phyloP scores from a whole-genome alignment of 1,140 invertebrate species.

The Drosophila albomicans region DNA sequence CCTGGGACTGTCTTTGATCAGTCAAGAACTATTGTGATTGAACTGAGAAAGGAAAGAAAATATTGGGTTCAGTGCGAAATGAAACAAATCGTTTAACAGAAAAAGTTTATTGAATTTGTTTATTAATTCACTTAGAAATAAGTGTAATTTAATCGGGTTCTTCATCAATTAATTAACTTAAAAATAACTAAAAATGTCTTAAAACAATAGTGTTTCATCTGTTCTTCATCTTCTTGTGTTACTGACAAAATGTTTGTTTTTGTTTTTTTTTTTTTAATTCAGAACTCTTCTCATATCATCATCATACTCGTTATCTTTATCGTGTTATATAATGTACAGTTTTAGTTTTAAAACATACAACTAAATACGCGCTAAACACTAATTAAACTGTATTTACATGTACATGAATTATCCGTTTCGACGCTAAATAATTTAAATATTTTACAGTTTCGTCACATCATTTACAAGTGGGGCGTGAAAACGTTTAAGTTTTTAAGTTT shows the following conservation, averaged over 20 bases:
- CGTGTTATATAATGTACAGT: constrained; percentile 80
- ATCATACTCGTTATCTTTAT: constrained; percentile 62
- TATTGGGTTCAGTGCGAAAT: constrained; percentile 19
- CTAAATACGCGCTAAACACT: constrained; percentile 83
- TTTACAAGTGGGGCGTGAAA: constrained; percentile 70
- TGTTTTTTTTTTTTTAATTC: constrained; percentile 36
- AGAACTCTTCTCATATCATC: constrained; percentile 28
- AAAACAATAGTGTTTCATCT: constrained; percentile 79
- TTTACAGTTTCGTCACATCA: constrained; percentile 76
- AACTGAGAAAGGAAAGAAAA: constrained; percentile 9
- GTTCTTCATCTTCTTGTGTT: constrained; percentile 62
- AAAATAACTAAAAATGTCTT: constrained; percentile 83
- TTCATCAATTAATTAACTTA: constrained; percentile 79
- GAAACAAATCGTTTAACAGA: constrained; percentile 52
- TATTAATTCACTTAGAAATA: constrained; percentile 71
- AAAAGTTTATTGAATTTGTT: constrained; percentile 62
- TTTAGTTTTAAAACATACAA: constrained; percentile 84
- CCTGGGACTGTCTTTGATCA: constrained; percentile 37
- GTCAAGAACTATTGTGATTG: constrained; percentile 44
- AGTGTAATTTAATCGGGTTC: constrained; percentile 79
- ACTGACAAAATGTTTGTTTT: constrained; percentile 66
- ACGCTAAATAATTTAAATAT: constrained; percentile 65
- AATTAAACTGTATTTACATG: constrained; percentile 83
- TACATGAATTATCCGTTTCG: constrained; percentile 60
- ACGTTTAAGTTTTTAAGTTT: constrained; percentile 77